A percentile compares a stretch with the other conserved stretches of the same genome.
Evolutionary conservation across 2,888 invertebrate genomes (phyloP).

Genomic region (Andrena fulva): DNA sequence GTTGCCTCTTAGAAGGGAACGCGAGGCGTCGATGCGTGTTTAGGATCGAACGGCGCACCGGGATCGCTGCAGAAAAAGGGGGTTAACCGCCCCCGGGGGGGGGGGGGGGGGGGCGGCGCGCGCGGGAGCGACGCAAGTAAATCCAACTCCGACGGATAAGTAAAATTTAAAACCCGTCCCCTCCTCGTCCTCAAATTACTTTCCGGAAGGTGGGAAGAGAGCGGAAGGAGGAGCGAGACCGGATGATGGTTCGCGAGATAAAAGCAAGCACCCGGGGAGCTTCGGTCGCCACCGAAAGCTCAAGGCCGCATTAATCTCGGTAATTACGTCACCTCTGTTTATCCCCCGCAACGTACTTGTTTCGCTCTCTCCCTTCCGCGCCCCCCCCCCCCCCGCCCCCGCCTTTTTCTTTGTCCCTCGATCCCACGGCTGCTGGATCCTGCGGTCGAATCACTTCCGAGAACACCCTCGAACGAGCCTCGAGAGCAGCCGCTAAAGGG

Average conservation of each 20-base stretch:
- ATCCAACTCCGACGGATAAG: conserved; percentile 77
- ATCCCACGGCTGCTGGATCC: conserved; percentile 23
- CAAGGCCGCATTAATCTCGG: conserved; percentile 81
- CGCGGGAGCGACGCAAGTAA: conserved; percentile 63
- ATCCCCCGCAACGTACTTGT: conserved; percentile 68
- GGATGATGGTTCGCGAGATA: conserved; percentile 77
- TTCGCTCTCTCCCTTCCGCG: conserved; percentile 24
- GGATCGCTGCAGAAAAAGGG: conserved; percentile 41
- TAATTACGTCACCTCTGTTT: conserved; percentile 82
- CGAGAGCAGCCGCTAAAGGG: conserved; percentile 59
- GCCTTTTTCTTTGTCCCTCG: conserved; percentile 14
- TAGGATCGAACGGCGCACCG: conserved; percentile 30
- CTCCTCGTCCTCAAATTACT: conserved; percentile 79
- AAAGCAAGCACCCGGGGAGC: conserved; percentile 66
- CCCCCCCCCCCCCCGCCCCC: background rate
- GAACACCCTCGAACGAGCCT: conserved; percentile 47
- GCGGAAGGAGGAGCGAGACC: conserved; percentile 60
- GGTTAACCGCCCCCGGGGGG: conserved; percentile 68
- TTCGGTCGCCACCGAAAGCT: conserved; percentile 73
- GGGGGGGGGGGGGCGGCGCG: too few species aligned
- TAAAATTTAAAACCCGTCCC: conserved; percentile 80
- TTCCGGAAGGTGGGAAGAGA: conserved; percentile 70
- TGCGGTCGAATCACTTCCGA: conserved; percentile 57
- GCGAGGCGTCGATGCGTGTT: conserved; percentile 24
- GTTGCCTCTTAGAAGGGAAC: background rate